Base-by-base conservation (phyloP, 1,140 invertebrate species). In the Hypothenemus hampei region DNA sequence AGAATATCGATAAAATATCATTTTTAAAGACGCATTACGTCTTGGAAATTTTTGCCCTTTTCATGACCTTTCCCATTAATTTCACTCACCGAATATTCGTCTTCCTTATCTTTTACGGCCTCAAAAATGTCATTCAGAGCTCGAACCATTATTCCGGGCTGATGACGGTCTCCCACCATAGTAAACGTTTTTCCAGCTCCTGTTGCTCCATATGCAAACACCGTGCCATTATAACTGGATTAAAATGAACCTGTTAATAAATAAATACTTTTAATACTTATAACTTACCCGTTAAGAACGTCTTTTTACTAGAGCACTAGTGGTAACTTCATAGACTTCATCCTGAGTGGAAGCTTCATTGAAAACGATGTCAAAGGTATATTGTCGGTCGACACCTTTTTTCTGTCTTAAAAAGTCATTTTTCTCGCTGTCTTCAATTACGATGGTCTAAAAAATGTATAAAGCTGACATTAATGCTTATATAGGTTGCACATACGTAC, bases 161-260 rank as follows among this genome's bases (percentile, higher is more conserved):
- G 75, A 13, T 80, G 71, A 33, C 81, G 69, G 23, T 78, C 82
- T 0, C 90, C 90, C 1, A 86, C 84, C 90, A 93, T 94, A 3
- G 92, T 95, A 68, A 91, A 83, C 0, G 92, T 95, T 74, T 95
- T 96, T 8, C 91, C 91, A 18, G 90, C 85, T 0, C 91, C 90
- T 13, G 93, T 96, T 0, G 92, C 88, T n/a, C 92, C 94, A 69
- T 98, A 98, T 2, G 94, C 94, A 73, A 98, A 97, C 0, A 97
- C 91, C 0, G 93, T 95, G 0, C 89, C 93, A 67, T 97, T 98
- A 66, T 93, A 97, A 13, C 70, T 71, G 33, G 11, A 64, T 16
- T 31, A 11, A 4, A 7, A 29, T n/a, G 11, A 46, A 31, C 16
- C 37, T 56, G 13, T 23, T 23, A 39, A 15, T 4, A 55, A 29